Percentiles rank a stretch among this genome's conserved stretches.
phyloP scores from a whole-genome alignment of 2,888 invertebrate genomes.

The Pseudococcus viburni region DNA sequence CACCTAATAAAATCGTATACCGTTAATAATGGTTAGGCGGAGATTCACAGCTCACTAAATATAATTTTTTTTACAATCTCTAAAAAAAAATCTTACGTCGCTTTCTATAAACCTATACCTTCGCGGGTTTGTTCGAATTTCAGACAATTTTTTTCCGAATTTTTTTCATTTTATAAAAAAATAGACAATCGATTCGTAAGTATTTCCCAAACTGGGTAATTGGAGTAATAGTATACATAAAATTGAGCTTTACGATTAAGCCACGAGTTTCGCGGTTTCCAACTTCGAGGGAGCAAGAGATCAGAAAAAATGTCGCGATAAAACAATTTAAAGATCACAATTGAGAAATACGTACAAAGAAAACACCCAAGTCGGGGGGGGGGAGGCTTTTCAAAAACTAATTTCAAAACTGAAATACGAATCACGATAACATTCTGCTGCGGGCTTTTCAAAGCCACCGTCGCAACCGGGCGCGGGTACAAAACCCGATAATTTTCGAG shows the following conservation, averaged over 20 bases:
- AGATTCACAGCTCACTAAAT: conserved; percentile 66
- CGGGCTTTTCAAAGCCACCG: conserved; percentile 55
- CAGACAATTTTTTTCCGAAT: neutral
- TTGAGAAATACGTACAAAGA: neutral
- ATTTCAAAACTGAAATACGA: neutral
- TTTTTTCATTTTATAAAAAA: neutral
- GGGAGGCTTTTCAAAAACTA: neutral
- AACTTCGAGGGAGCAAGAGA: neutral
- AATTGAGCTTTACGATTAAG: neutral
- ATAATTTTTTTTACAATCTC: conserved; percentile 45
- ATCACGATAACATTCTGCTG: conserved; percentile 1
- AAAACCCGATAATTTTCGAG: neutral
- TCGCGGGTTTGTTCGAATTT: neutral
- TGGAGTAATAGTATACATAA: neutral
- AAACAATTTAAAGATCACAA: conserved; percentile 19
- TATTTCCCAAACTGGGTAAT: neutral
- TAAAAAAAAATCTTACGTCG: neutral
- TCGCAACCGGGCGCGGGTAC: neutral
- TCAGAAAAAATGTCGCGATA: neutral
- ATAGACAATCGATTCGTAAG: neutral
- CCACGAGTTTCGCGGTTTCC: neutral
- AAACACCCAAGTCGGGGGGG: neutral
- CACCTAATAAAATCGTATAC: conserved; percentile 63
- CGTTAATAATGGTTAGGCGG: conserved; percentile 64
- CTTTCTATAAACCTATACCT: conserved; percentile 3